These are phyloP conservation scores for Cepaea nemoralis DNA, from an alignment of 1,140 invertebrate genomes.

Conservation along the genomic window DNA sequence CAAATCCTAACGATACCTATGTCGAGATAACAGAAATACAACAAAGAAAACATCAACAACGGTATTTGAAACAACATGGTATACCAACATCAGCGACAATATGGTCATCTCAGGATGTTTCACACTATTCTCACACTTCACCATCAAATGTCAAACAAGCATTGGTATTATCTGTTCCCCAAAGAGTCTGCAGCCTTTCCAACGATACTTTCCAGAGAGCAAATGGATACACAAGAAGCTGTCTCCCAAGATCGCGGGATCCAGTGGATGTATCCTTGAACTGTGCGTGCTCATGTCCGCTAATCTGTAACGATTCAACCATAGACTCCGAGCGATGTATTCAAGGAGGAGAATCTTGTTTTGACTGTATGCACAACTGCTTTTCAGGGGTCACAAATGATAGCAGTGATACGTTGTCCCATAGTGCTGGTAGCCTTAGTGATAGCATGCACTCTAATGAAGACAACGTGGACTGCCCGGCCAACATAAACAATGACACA, in stretches of 20 bases:
- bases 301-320: neutral
- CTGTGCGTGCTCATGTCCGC: neutral
- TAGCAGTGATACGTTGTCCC: neutral
- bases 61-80: neutral
- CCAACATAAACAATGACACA: neutral
- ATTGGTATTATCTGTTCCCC: neutral
- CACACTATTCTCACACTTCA: no score
- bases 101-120: neutral
- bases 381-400: neutral
- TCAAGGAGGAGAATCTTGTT: neutral
- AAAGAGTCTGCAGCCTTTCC: neutral
- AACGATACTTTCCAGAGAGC: neutral
- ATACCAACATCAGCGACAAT: neutral
- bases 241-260: slow-evolving; percentile 19
- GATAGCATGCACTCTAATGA: neutral
- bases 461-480: neutral
- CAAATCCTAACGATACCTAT: neutral
- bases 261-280: neutral
- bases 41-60: slow-evolving; percentile 19
- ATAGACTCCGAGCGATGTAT: neutral
- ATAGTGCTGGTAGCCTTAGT: neutral
- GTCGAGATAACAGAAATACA: slow-evolving; percentile 28
- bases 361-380: neutral
- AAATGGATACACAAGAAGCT: neutral
- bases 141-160: no score